Evolutionary conservation across 2,888 invertebrate species (phyloP), one percentile per base, ranked within the genome.

Genomic region (Shargacucullia verbasci): DNA sequence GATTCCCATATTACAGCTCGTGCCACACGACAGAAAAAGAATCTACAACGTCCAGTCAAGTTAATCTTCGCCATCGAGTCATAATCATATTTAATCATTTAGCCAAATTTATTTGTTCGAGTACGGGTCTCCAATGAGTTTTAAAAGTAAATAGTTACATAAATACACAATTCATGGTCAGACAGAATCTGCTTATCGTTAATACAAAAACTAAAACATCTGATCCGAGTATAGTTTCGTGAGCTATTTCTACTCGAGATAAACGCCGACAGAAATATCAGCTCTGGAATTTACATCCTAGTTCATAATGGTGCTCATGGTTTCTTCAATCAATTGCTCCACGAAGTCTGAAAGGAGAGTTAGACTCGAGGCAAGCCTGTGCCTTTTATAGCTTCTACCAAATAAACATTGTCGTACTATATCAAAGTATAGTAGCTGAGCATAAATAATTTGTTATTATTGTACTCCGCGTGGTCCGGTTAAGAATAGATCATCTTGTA

Each of bases 371-470:
- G 58, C 65, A 55, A 34, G 64, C 37, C 66, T 45, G 43, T 35
- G n/a, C n/a, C 29, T 29, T 59, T 48, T 14, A 25, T 39, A 35
- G 41, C 11, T 11, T 43, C 38, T 67, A 60, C 40, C 73, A 60
- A 13, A 47, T 72, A 35, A 68, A 25, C 73, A 45, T 4, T 20
- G 20, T 20, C 20, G 20, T 20, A 20, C 20, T 47, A 29, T 29
- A 53, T 39, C 48, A 48, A 39, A 10, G 48, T 48, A 25, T 40
- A 37, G 33, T 8, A 7, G 35, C 8, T 8, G 13, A 12, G 5
- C 20, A 57, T 61, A 55, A n/a, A 39, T 31, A 45, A 62, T 54
- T 48, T 38, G 48, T 38, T 60, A 70, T 62, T 74, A 77, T 73
- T 66, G 59, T 37, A 64, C 57, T 46, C 53, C 48, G 66, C 20